A percentile compares a stretch with the other conserved stretches of the same genome.
Evolutionary conservation across 2,113 vertebrate genomes (phyloP).

Genomic region (Sander vitreus): DNA sequence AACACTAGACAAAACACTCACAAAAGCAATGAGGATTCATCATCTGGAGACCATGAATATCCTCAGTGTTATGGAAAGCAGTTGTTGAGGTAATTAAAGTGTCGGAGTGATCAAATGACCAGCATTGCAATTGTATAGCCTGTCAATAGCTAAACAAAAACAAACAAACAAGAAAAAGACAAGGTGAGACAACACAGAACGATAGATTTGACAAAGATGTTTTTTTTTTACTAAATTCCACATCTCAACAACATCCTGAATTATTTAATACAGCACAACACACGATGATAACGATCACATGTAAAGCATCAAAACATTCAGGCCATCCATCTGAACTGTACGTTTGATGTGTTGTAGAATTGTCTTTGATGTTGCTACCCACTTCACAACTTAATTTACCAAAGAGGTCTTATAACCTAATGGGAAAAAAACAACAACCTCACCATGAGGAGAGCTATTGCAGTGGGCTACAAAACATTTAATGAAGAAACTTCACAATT

Average conservation of each 20-base stretch:
- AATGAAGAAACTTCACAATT: background rate
- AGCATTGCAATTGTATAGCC: background rate
- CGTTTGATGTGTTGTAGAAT: conserved; percentile 10
- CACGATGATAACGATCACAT: background rate
- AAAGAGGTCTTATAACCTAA: conserved; percentile 17
- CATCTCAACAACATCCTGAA: background rate
- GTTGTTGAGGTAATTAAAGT: background rate
- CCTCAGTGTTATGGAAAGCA: background rate
- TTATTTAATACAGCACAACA: background rate
- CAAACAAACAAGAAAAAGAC: background rate
- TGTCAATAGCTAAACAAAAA: background rate
- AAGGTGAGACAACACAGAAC: background rate
- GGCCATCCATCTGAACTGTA: background rate
- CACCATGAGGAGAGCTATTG: background rate
- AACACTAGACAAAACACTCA: background rate
- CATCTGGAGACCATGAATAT: background rate
- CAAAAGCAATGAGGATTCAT: background rate
- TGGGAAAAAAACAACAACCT: background rate
- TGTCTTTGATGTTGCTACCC: conserved; percentile 19
- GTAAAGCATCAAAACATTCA: background rate
- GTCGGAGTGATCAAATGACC: background rate
- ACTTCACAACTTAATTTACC: background rate
- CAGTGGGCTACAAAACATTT: background rate
- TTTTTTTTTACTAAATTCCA: background rate
- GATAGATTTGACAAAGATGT: background rate